phyloP scores from a whole-genome alignment of 2,888 invertebrate species.

The Coelinius sp. region DNA sequence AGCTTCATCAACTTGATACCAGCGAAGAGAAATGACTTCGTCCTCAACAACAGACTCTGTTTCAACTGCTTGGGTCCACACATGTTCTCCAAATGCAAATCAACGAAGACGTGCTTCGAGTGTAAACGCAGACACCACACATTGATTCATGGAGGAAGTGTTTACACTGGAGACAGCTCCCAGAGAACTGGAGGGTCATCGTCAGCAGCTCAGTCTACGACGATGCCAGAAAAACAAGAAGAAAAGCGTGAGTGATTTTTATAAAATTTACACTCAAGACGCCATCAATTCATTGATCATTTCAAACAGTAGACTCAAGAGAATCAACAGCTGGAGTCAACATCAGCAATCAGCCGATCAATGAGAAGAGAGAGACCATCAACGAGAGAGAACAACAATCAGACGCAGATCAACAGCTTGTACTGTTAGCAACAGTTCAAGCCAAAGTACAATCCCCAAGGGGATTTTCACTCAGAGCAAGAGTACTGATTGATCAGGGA shows the following conservation, averaged over 20 bases:
- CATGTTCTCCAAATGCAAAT: background rate
- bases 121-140: background rate
- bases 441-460: background rate
- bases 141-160: background rate
- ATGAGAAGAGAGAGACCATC: background rate
- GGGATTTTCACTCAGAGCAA: background rate
- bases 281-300: too few species aligned
- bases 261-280: background rate
- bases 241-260: background rate
- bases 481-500: conserved; percentile 8
- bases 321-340: background rate
- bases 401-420: background rate
- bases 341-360: background rate
- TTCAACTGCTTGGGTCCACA: background rate
- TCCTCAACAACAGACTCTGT: background rate
- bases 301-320: background rate
- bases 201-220: too few species aligned
- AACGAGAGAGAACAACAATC: background rate
- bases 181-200: conserved; percentile 12
- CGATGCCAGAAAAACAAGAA: too few species aligned
- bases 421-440: background rate
- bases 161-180: background rate
- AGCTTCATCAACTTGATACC: background rate
- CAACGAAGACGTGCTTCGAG: background rate
- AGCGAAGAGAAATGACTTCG: background rate